Base-by-base conservation (phyloP, 1,140 invertebrate genomes). In the Bombus impatiens region DNA sequence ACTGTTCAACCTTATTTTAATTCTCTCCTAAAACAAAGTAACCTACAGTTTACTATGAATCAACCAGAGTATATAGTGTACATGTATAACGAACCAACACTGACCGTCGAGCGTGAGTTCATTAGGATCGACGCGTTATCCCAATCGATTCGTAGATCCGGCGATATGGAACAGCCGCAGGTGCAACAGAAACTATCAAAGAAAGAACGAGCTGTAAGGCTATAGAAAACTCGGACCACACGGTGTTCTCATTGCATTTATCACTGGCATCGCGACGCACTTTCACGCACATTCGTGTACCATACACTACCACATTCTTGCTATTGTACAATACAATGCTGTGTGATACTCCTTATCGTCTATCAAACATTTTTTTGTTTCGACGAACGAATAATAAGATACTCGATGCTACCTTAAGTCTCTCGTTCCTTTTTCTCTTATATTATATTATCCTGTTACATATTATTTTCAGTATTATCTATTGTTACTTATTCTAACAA, bases 181-280 rank as follows among this genome's bases (percentile, higher is more conserved):
- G 88, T 90, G 89, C 76, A 79, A 42, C 76, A 18, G 47, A 37
- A 25, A 65, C 40, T 65, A 68, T 76, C 18, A 77, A 84, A 83
- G 13, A 70, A 35, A 40, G 44, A 67, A 35, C 40, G 35, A 53
- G 9, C 40, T n/a, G 59, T 13, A n/a, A 62, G 47, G 22, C 44
- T 44, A 59, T 37, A 22, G 32, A 32, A 42, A 28, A 75, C 59
- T n/a, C 44, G 53, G 75, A 70, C 78, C 40, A 53, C 74, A 22
- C 3, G 35, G 4, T 4, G 59, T 89, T 87, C 83, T 70, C 68
- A 37, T 37, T 37, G 28, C 74, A 28, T 84, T 87, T 89, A 90
- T 90, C 85, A 84, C 28, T 35, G 25, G 37, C 47, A 84, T 87
- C 88, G 67, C 44, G 70, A 89, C 82, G 82, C 78, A 87, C 88